Evolutionary conservation across 1,140 invertebrate species (phyloP), one percentile per base, ranked within the genome.

Genomic region (Acyrthosiphon pisum): DNA sequence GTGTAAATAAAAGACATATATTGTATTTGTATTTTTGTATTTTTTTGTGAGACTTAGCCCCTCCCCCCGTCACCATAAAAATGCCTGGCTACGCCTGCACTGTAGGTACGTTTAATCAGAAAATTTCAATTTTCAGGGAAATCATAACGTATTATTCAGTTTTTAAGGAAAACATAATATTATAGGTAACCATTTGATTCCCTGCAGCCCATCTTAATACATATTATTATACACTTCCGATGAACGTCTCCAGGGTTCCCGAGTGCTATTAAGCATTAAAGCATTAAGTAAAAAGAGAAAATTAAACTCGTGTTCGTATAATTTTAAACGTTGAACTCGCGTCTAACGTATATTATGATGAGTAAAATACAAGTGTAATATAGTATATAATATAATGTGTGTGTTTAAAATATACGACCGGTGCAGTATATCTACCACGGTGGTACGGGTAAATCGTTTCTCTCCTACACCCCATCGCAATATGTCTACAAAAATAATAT

Each of bases 401-500:
- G 60, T 76, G 60, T 76, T 76, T n/a, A n/a, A 18, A 76, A n/a
- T n/a, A 76, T 76, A 76, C n/a, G 60, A 76, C 60, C 60, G 60
- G 60, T 76, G n/a, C n/a, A 68, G 30, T 68, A 68, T 68, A 76
- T 76, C 60, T n/a, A 76, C 60, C 14, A 76, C 60, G 60, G 60
- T 76, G 60, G 60, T 76, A 76, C 14, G 30, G n/a, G 60, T 76
- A 76, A 18, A 76, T 76, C 60, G 60, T 76, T 20, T 4, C 14
- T 76, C 60, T 76, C 60, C 60, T 35, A 30, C 60, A 76, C 60
- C 60, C 30, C 14, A 6, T n/a, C 60, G 30, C 60, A n/a, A 35
- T n/a, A 76, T 76, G 60, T 76, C 60, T 76, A 76, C 60, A 76
- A 76, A 76, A 76, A 41, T 44, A 44, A 48, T 48, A 48, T 48